Base-by-base conservation (phyloP, 2,113 vertebrate genomes). In the Gambusia affinis region DNA sequence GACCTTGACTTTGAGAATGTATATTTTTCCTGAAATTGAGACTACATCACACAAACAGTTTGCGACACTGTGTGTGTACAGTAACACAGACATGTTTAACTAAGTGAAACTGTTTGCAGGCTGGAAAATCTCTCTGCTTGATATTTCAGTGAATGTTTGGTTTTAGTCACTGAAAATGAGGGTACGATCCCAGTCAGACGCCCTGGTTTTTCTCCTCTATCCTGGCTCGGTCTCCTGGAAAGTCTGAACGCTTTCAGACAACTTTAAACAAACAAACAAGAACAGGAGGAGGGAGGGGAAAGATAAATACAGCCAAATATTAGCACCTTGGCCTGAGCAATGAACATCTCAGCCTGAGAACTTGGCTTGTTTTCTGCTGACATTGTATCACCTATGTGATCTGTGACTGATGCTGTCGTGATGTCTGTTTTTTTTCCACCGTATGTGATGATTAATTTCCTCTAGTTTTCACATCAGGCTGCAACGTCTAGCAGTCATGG, bases 261-360 rank as follows among this genome's bases (percentile, higher is more conserved):
- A 70, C 75, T 77, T 89, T 84, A 88, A 85, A 87, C 81, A 88
- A 86, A 90, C 87, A 85, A 88, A 88, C 77, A 86, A 79, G 60
- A 70, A 75, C 65, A 57, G 54, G 79, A 75, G 77, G 75, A 78
- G 83, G 88, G 64, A 80, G 76, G 82, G 88, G 64, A 78, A 37
- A 85, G 72, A 83, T 44, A 77, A 79, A 67, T 30, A 66, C 42
- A 78, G 81, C 69, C 72, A 79, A 82, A 83, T 75, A 81, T 76
- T 62, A 75, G 79, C 85, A 79, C 80, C 66, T 80, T 24, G 54
- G 83, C 31, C 33, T 76, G 66, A 85, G 76, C 60, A 83, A 84
- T 57, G 69, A 83, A 60, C 44, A 3, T 47, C 62, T n/a, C 44
- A 70, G 74, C 61, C 30, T 64, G 69, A 64, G 76, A 88, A 76